These are phyloP conservation scores for Troides helena DNA, from an alignment of 2,888 invertebrate genomes.

Conservation along the genomic window DNA sequence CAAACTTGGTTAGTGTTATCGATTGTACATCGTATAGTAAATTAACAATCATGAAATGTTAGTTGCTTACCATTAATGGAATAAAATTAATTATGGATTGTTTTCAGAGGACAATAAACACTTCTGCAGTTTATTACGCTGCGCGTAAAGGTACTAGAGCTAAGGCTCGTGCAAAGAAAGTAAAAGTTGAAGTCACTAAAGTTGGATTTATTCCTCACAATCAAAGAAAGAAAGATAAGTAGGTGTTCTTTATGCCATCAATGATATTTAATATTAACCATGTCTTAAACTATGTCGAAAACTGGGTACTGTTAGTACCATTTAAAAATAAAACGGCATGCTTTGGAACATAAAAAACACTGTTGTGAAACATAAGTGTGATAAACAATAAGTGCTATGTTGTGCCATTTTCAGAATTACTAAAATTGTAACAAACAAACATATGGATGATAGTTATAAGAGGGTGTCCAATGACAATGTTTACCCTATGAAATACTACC, in stretches of 20 bases:
- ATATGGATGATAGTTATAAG: conserved; percentile 79
- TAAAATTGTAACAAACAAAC: conserved; percentile 68
- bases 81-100: conserved; percentile 1
- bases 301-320: too few relatives aligned
- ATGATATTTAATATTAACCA: too few relatives aligned
- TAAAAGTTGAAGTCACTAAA: conserved; percentile 87
- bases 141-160: conserved; percentile 92
- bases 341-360: too few relatives aligned
- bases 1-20: conserved; percentile 53
- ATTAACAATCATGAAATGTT: not conserved
- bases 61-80: too few relatives aligned
- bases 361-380: too few relatives aligned
- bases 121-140: conserved; percentile 83
- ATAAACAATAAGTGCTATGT: too few relatives aligned
- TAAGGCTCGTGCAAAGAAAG: conserved; percentile 86
- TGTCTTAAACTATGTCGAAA: too few relatives aligned
- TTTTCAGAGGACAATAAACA: conserved; percentile 74
- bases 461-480: conserved; percentile 74
- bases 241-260: conserved; percentile 29
- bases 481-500: conserved; percentile 83
- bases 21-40: not conserved
- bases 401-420: conserved; percentile 46
- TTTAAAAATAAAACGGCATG: too few relatives aligned
- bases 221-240: conserved; percentile 76
- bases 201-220: conserved; percentile 87